Conservation (phyloP, 2,888 invertebrate genomes). For the Agrotis segetum region DNA sequence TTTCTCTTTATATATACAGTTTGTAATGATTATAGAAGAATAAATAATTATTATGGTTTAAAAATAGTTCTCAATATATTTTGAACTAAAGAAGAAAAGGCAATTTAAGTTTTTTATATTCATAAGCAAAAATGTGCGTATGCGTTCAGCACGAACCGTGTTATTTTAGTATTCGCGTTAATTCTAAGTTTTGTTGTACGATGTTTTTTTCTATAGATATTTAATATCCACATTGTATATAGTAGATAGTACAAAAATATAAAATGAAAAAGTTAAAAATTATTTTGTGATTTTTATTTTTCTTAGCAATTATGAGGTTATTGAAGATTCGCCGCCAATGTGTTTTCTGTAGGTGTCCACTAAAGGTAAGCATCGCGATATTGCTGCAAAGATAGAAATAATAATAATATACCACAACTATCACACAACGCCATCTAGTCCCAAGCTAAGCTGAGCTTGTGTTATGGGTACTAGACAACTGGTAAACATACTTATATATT, state of each 20-base stretch:
- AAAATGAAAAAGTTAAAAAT: constrained; percentile 85
- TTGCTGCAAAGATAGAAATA: constrained; percentile 70
- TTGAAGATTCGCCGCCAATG: constrained; percentile 57
- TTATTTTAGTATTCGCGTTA: constrained; percentile 79
- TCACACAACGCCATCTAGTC: no score
- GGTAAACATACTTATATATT: no score
- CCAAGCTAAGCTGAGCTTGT: no score
- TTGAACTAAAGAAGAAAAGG: constrained; percentile 38
- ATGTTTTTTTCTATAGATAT: constrained; percentile 85
- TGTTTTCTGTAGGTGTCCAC: constrained; percentile 79
- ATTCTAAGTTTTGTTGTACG: constrained; percentile 84
- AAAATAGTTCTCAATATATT: constrained; percentile 47
- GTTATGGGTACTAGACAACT: no score
- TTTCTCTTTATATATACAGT: no score
- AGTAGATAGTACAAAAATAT: constrained; percentile 91
- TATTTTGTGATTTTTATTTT: constrained; percentile 66
- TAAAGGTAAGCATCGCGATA: constrained; percentile 80
- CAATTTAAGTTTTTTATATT: constrained; percentile 59
- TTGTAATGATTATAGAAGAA: not conserved
- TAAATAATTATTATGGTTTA: not conserved
- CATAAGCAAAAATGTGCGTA: constrained; percentile 62
- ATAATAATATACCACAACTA: no score
- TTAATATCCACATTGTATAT: constrained; percentile 88
- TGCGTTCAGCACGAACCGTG: constrained; percentile 65
- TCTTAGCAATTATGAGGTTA: constrained; percentile 34